Base-by-base conservation (phyloP, 2,113 vertebrate species). In the Chloebia gouldiae region DNA sequence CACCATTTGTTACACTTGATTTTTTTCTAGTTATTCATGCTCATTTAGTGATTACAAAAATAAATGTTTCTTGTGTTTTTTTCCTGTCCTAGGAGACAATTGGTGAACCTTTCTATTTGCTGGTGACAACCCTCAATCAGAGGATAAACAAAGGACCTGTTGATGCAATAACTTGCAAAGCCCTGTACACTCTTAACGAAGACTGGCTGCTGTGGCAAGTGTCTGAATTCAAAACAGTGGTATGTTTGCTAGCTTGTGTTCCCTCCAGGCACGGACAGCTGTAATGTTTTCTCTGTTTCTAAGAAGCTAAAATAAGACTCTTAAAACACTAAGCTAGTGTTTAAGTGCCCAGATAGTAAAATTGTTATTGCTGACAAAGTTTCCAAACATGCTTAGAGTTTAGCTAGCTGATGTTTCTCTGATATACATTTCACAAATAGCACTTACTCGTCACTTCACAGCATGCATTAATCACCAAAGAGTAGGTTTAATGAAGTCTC, bases 121-220 rank as follows among this genome's bases (percentile, higher is more conserved):
- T 99, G 92, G 98, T 99, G 93, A 98, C 98, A 31, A 99, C 99
- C 21, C 96, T 99, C 94, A 98, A 98, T 64, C 99, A 99, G 97
- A 99, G 99, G 96, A 99, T 98, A 57, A 98, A 98, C 75, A 99
- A 99, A 97, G 99, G 99, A 11, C 99, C 99, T 0, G 99, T 99
- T 44, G 99, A 99, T 4, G 98, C 98, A 0, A 98, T 99, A 91
- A 99, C 99, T 9, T 99, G 98, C 95, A 99, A 99, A 95, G 99
- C 99, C 14, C 97, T 99, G 44, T 99, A 99, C 97, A 99, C 99
- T 0, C 98, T 99, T 28, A 99, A 98, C 0, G 99, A 99, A 95
- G 99, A 99, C 98, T 99, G 99, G 99, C 98, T 99, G 84, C 97
- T 99, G 92, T 99, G 99, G 98, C 99, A 99, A 97, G 98, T 99